phyloP scores from a whole-genome alignment of 2,888 invertebrate species.

The Sturmia bella region DNA sequence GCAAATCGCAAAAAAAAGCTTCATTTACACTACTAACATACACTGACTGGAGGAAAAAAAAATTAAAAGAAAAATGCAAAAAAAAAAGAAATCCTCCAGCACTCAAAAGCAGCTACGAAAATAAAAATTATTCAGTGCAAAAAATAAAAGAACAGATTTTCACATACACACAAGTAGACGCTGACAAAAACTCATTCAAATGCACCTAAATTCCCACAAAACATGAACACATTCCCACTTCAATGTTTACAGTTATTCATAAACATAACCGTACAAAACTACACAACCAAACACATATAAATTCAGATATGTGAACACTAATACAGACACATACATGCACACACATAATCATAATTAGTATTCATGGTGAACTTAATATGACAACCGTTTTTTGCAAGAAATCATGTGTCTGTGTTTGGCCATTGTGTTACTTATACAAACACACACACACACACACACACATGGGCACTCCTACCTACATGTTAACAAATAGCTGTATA shows the following conservation, averaged over 20 bases:
- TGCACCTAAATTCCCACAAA: not conserved
- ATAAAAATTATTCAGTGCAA: too few species aligned
- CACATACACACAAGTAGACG: not conserved
- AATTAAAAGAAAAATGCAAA: conserved; percentile 3
- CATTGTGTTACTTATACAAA: not conserved
- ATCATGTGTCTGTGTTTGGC: too few species aligned
- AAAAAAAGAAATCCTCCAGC: not conserved
- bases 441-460: not conserved
- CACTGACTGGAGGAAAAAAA: not conserved
- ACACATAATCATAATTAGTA: conserved; percentile 52
- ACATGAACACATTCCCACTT: conserved; percentile 15
- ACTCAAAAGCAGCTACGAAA: conserved; percentile 19
- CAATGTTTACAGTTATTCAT: conserved; percentile 13
- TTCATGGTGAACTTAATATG: conserved; percentile 59
- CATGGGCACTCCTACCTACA: conserved; percentile 7
- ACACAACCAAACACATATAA: not conserved
- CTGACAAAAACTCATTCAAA: not conserved
- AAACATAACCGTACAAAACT: not conserved
- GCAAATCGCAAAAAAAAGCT: conserved; percentile 3
- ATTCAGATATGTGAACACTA: too few species aligned
- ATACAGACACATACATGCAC: not conserved
- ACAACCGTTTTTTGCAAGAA: conserved; percentile 11
- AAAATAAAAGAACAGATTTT: not conserved
- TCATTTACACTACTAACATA: conserved; percentile 60
- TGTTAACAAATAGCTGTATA: conserved; percentile 11